Evolutionary conservation across 2,113 vertebrate genomes (phyloP).

Genomic region (Neomonachus schauinslandi): DNA sequence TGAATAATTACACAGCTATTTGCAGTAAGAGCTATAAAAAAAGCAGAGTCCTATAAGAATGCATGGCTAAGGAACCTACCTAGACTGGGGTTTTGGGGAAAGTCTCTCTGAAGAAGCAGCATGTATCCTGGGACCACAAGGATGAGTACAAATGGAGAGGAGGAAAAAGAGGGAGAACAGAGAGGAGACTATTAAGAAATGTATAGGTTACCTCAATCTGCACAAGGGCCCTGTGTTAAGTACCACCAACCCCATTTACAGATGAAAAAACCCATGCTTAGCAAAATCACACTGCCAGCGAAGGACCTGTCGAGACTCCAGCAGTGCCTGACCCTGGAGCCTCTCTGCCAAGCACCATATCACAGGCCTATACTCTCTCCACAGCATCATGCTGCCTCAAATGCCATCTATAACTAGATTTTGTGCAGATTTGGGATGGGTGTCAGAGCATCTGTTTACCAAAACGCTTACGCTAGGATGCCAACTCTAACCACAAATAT

Average conservation of each 20-base stretch:
- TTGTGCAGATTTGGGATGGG: not conserved
- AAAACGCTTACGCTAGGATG: not conserved
- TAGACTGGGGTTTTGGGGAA: not conserved
- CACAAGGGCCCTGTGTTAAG: not conserved
- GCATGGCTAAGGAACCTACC: not conserved
- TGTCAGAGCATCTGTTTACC: not conserved
- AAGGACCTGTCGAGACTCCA: not conserved
- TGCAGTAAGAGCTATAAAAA: not conserved
- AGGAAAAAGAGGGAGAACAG: not conserved
- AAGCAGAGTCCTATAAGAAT: not conserved
- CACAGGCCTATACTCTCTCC: not conserved
- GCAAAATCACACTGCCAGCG: not conserved
- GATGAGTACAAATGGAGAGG: not conserved
- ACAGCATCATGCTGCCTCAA: not conserved
- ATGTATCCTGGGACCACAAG: not conserved
- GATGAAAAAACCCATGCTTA: not conserved
- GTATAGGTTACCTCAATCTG: not conserved
- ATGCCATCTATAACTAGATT: fast-evolving
- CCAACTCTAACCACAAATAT: not conserved
- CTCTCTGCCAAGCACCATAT: not conserved
- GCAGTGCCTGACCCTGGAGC: not conserved
- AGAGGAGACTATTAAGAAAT: not conserved
- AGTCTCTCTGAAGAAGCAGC: not conserved
- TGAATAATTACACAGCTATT: not conserved
- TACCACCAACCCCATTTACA: not conserved